Conservation (phyloP, 2,113 vertebrate genomes). For the Indri indri region DNA sequence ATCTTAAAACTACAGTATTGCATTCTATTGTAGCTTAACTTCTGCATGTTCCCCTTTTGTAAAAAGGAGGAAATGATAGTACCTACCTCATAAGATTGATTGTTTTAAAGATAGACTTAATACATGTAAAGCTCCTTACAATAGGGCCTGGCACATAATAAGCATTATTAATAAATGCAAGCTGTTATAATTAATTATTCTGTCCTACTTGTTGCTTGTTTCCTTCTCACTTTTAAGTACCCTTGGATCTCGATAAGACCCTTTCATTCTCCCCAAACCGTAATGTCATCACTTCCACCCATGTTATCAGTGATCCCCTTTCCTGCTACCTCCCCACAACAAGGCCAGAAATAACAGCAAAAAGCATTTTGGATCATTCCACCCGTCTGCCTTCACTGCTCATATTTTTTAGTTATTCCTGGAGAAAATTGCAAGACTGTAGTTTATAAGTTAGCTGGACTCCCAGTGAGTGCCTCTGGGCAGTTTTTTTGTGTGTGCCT, state of each 20-base stretch:
- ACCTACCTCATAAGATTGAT: neutral
- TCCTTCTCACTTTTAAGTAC: neutral
- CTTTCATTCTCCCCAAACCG: neutral
- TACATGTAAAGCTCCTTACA: neutral
- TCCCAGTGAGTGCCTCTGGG: neutral
- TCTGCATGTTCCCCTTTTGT: constrained; percentile 14
- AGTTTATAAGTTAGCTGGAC: neutral
- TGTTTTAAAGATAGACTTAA: neutral
- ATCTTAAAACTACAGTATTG: neutral
- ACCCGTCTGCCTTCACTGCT: neutral
- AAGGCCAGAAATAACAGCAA: constrained; percentile 5
- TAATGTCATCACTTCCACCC: neutral
- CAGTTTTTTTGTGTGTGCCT: neutral
- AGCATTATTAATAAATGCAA: neutral
- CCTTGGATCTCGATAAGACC: neutral
- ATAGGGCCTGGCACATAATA: neutral
- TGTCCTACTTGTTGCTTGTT: neutral
- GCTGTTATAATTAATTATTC: neutral
- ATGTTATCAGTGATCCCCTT: neutral
- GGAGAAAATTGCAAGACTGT: neutral
- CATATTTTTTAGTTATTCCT: neutral
- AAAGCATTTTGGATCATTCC: neutral
- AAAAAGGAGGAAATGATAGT: neutral
- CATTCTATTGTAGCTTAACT: neutral
- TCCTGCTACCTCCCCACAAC: neutral